Conservation (phyloP, 2,797 vertebrate genomes). For the Hemitrygon akajei region DNA sequence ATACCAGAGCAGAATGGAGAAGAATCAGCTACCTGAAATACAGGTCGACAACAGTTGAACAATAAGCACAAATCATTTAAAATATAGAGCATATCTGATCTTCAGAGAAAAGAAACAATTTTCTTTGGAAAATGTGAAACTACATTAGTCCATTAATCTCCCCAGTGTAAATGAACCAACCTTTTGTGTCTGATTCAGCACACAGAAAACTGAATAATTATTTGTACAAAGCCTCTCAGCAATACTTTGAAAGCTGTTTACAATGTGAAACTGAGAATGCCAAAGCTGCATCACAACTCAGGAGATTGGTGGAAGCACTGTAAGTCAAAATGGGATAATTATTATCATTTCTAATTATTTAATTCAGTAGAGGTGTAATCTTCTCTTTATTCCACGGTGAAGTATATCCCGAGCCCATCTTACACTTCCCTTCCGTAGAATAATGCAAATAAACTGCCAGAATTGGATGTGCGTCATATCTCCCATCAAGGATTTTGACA, state of each 20-base stretch:
- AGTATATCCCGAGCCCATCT: neutral
- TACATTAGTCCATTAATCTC: neutral
- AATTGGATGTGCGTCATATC: too few relatives aligned
- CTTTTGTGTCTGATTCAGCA: neutral
- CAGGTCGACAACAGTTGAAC: neutral
- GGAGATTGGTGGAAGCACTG: neutral
- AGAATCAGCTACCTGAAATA: neutral
- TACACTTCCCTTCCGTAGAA: neutral
- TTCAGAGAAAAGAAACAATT: neutral
- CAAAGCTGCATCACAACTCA: neutral
- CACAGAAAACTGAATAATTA: neutral
- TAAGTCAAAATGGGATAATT: neutral
- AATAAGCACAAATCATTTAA: neutral
- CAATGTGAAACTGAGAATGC: neutral
- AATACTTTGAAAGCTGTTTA: neutral
- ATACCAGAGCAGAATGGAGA: neutral
- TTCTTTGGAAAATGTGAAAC: conserved; percentile 15
- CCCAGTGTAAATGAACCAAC: neutral
- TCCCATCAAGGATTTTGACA: too few relatives aligned
- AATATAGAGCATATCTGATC: neutral
- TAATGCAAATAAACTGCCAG: neutral
- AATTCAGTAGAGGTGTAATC: neutral
- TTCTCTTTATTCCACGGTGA: neutral
- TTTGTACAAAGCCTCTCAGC: neutral
- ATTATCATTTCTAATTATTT: neutral